These are phyloP conservation scores for Fistularia tabacaria DNA, from an alignment of 2,797 vertebrate genomes.

Conservation along the genomic window DNA sequence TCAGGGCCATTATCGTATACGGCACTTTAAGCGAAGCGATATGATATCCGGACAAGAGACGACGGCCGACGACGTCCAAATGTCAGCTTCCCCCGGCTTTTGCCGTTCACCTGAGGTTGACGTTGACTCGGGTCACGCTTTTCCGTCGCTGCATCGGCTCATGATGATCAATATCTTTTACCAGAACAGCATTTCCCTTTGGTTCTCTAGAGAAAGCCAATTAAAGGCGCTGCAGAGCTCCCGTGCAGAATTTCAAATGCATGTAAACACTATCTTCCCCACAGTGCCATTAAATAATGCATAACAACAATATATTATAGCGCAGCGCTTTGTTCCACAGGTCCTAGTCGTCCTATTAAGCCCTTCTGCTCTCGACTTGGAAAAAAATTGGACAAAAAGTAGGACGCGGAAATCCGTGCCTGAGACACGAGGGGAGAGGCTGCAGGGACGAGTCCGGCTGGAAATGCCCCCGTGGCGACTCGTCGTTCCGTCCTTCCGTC, in stretches of 20 bases:
- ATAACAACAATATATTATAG: constrained; percentile 64
- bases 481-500: constrained; percentile 39
- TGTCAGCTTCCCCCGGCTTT: constrained; percentile 18
- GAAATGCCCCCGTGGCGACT: constrained; percentile 45
- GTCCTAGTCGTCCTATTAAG: constrained; percentile 47
- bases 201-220: constrained; percentile 55
- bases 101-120: constrained; percentile 58
- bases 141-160: constrained; percentile 56
- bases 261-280: constrained; percentile 55
- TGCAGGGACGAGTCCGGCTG: constrained; percentile 38
- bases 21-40: constrained; percentile 37
- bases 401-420: constrained; percentile 39
- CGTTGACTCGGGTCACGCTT: constrained; percentile 63
- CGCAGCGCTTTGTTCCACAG: constrained; percentile 37
- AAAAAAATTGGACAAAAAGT: constrained; percentile 33
- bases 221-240: constrained; percentile 54
- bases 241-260: constrained; percentile 57
- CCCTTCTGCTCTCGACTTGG: constrained; percentile 33
- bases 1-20: constrained; percentile 24
- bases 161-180: constrained; percentile 61
- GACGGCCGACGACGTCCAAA: neutral
- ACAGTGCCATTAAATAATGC: constrained; percentile 69
- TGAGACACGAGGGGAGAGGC: constrained; percentile 53
- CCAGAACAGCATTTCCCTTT: constrained; percentile 61
- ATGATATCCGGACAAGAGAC: constrained; percentile 30